A percentile compares a stretch with the other conserved stretches of the same genome.
phyloP scores from a whole-genome alignment of 2,888 invertebrate genomes.

The Calameuta filiformis region DNA sequence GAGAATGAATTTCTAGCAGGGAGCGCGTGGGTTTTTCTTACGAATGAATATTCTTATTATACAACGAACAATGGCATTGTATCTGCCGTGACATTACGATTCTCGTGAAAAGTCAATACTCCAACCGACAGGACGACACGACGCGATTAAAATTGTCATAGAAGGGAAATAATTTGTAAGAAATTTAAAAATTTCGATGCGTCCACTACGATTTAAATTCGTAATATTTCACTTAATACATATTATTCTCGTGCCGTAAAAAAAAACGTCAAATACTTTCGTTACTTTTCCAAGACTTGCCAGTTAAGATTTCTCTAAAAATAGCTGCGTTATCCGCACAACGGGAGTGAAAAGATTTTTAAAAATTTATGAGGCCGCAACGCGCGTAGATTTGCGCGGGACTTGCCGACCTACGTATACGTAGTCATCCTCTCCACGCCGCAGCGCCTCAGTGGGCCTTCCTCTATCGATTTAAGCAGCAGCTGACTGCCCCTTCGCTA shows the following conservation, averaged over 20 bases:
- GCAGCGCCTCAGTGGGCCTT: conserved; percentile 41
- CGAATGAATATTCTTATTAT: neutral
- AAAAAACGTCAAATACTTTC: neutral
- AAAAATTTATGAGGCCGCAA: neutral
- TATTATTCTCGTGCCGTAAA: neutral
- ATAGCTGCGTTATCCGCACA: neutral
- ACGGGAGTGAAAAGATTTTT: neutral
- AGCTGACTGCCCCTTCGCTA: conserved; percentile 36
- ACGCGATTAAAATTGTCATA: neutral
- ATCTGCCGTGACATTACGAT: neutral
- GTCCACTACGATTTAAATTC: neutral
- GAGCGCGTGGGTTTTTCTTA: neutral
- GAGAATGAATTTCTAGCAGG: neutral
- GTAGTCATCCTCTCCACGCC: conserved; percentile 11
- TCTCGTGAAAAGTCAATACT: neutral
- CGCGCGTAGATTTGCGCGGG: conserved; percentile 9
- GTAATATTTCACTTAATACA: neutral
- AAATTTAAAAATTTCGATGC: too few relatives aligned
- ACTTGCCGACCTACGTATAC: neutral
- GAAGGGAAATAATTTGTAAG: neutral
- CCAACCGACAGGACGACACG: neutral
- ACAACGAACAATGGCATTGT: neutral
- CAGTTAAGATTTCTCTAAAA: neutral
- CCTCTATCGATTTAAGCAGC: conserved; percentile 53
- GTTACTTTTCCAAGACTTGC: neutral